Evolutionary conservation across 2,888 invertebrate species (phyloP).

Genomic region (Epinotia bilunana): DNA sequence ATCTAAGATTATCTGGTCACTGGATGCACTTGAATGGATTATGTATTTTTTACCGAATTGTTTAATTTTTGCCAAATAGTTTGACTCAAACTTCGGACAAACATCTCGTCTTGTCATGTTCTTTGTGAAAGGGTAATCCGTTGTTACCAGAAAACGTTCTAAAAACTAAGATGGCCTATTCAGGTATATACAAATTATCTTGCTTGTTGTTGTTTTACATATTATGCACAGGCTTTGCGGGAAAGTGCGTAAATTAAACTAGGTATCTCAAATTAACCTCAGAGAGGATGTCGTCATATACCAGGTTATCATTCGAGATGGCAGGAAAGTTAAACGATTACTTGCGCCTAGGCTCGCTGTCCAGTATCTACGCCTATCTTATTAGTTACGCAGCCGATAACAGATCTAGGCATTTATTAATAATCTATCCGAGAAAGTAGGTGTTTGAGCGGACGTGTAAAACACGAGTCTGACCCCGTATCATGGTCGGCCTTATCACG

Average conservation of each 20-base stretch:
- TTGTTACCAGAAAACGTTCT: too few species aligned
- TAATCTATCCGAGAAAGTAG: neutral
- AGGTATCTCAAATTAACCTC: constrained; percentile 30
- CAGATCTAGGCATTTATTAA: neutral
- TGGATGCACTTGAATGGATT: neutral
- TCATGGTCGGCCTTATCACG: too few species aligned
- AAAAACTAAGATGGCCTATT: neutral
- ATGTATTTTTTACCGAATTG: too few species aligned
- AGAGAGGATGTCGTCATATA: constrained; percentile 22
- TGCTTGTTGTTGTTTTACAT: neutral
- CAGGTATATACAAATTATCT: neutral
- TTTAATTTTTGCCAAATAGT: neutral
- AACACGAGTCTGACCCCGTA: too few species aligned
- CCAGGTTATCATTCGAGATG: constrained; percentile 23
- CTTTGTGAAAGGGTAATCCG: too few species aligned
- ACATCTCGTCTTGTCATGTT: neutral
- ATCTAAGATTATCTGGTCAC: neutral
- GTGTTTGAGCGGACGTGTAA: too few species aligned
- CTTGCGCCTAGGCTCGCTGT: neutral
- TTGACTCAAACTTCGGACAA: neutral
- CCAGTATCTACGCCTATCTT: constrained; percentile 11
- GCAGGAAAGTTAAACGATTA: constrained; percentile 30
- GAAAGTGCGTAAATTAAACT: constrained; percentile 44
- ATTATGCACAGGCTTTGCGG: constrained; percentile 34
- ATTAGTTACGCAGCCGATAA: constrained; percentile 3